A percentile compares a stretch with the other conserved stretches of the same genome.
These are phyloP conservation scores for Papilio machaon DNA, from an alignment of 1,140 invertebrate species.

Conservation along the genomic window DNA sequence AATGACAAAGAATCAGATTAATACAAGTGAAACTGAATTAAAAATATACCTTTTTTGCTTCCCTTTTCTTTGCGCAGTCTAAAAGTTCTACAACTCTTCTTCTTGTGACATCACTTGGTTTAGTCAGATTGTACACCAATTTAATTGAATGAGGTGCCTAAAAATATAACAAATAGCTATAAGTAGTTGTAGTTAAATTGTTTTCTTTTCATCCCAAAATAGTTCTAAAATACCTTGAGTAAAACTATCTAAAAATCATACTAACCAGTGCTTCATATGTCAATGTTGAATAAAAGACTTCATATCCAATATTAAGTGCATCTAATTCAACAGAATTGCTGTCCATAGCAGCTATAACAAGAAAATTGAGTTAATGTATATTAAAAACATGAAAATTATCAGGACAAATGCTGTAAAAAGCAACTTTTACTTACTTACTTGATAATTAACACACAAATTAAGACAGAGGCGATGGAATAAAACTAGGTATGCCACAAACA, in stretches of 20 bases:
- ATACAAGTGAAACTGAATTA: neutral
- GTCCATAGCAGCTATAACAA: constrained; percentile 74
- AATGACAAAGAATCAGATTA: too few species aligned
- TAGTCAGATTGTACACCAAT: constrained; percentile 75
- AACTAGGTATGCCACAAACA: too few species aligned
- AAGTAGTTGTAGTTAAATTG: neutral
- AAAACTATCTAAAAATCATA: constrained; percentile 24
- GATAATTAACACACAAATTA: too few species aligned
- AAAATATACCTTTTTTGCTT: constrained; percentile 71
- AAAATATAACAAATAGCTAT: constrained; percentile 44
- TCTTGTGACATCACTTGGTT: constrained; percentile 74
- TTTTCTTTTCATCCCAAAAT: neutral
- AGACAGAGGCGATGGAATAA: too few species aligned
- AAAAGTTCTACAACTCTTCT: too few species aligned
- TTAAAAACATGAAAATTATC: constrained; percentile 10
- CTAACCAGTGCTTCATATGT: constrained; percentile 68
- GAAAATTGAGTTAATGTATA: constrained; percentile 20
- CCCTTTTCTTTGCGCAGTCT: constrained; percentile 68
- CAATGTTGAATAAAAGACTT: constrained; percentile 72
- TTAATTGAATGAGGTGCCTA: constrained; percentile 71
- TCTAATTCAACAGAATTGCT: constrained; percentile 67
- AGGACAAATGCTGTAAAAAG: too few species aligned
- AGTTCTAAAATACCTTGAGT: neutral
- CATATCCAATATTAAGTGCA: constrained; percentile 73
- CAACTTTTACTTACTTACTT: too few species aligned